Base-by-base conservation (phyloP, 2,888 invertebrate species). In the Carpatolechia fugitivella region DNA sequence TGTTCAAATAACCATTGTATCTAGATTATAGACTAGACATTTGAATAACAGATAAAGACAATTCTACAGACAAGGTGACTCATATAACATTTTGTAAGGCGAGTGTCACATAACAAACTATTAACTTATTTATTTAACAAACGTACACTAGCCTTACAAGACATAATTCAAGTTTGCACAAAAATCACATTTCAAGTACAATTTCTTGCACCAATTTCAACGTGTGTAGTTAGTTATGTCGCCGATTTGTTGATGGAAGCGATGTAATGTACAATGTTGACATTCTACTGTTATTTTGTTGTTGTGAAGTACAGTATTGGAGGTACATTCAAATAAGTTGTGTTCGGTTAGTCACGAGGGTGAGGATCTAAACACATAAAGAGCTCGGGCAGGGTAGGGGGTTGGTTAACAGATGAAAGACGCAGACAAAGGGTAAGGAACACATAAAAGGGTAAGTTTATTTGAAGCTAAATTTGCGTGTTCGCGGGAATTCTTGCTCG, bases 351-450 rank as follows among this genome's bases (percentile, higher is more conserved):
- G 88, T 85, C 78, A 87, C 80, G 82, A 78, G 82, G 89, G 83
- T 84, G 75, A 87, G 89, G 90, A 89, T 88, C 85, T 89, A 87
- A 86, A 90, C 90, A 90, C 89, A 90, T 89, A 90, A 80, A 88
- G 89, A 88, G 86, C 82, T 84, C 68, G 88, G 90, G 89, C 81
- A 82, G 80, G 87, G 89, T 85, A 81, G 84, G 85, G 88, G 87
- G 82, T 82, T 86, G 88, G 90, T 90, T 92, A 90, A 93, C 93
- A 93, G 93, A 94, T 94, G 94, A 92, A 88, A 93, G 94, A 95
- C 94, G 94, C 93, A 94, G 94, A 94, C 94, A 94, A 93, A 92
- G 92, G 93, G 93, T 92, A 89, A 85, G 90, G 90, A 90, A 84
- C 85, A 93, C 92, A 90, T 90, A 90, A 91, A 91, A 87, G 91